Evolutionary conservation across 2,888 invertebrate genomes (phyloP), one percentile per base, ranked within the genome.

Genomic region (Morpho helenor): DNA sequence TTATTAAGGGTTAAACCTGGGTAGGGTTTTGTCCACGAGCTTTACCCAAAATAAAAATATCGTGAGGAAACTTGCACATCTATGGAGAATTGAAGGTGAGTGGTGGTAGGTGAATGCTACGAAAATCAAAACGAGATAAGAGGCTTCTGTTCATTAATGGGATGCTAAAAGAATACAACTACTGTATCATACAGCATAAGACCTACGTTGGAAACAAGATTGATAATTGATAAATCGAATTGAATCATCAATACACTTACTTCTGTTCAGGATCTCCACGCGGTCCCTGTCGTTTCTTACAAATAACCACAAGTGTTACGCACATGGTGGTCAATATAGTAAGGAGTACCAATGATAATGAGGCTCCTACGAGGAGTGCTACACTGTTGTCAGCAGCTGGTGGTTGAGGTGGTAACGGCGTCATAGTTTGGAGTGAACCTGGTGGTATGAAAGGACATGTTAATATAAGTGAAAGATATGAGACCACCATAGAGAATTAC

Each of bases 391-490:
- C 88, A 1, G 65, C 63, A n/a, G 68, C 69, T 0, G 84, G 79
- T 7, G 80, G 80, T 6, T 66, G 73, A 0, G 87, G 84, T 3
- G 88, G 86, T 1, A 70, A 69, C 6, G 87, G 84, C 0, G 87
- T 88, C 82, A 89, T 81, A 0, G 89, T 90, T 77, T 89, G 90
- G 3, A 90, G 82, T 8, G 89, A 86, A 61, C 81, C 90, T 90
- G 68, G 3, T 22, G 31, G 31, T 31, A 31, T 31, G 4, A 31
- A 31, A 31, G 3, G 1, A 31, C 31, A 31, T 31, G 5, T 5
- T 31, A 3, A 2, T 31, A 3, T 5, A 31, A 3, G 4, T 31
- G 31, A 31, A 31, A 31, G 31, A 31, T 3, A 16, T 16, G 16
- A 1, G 16, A 16, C 16, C 16, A 2, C 16, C 16, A 16, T 16